These are phyloP conservation scores for Cairina moschata DNA, from an alignment of 2,113 vertebrate genomes.

Conservation along the genomic window DNA sequence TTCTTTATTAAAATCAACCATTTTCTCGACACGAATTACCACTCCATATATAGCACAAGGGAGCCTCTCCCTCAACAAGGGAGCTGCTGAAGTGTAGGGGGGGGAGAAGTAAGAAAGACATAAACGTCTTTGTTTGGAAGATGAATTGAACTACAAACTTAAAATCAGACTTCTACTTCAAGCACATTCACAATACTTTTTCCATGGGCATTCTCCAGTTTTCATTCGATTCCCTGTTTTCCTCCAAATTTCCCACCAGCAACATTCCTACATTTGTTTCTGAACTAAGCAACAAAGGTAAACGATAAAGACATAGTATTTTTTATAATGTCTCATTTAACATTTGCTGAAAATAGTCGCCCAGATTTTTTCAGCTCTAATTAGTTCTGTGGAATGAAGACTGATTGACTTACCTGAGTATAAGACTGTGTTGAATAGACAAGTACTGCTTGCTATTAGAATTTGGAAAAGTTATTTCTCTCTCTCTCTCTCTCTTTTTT, in stretches of 20 bases:
- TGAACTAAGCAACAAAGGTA: neutral
- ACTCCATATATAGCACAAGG: too few species aligned
- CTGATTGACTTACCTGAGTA: neutral
- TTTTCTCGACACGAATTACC: too few species aligned
- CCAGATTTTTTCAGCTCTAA: neutral
- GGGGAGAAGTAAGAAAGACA: neutral
- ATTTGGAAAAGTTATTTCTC: neutral
- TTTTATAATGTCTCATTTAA: neutral
- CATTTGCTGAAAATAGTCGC: neutral
- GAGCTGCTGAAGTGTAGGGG: rapidly evolving
- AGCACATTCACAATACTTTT: neutral
- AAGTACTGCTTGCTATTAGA: neutral
- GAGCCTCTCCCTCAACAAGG: rapidly evolving
- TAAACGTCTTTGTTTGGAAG: neutral
- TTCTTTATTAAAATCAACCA: too few species aligned
- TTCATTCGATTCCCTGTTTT: neutral
- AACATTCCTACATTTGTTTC: neutral
- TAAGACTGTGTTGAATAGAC: neutral
- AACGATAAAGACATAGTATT: neutral
- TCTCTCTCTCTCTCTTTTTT: neutral
- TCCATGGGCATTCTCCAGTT: neutral
- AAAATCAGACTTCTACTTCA: neutral
- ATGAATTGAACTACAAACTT: neutral
- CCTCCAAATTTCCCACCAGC: neutral
- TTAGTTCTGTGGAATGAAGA: neutral